Conservation (phyloP, 2,113 vertebrate species). For the Dipodomys merriami region DNA sequence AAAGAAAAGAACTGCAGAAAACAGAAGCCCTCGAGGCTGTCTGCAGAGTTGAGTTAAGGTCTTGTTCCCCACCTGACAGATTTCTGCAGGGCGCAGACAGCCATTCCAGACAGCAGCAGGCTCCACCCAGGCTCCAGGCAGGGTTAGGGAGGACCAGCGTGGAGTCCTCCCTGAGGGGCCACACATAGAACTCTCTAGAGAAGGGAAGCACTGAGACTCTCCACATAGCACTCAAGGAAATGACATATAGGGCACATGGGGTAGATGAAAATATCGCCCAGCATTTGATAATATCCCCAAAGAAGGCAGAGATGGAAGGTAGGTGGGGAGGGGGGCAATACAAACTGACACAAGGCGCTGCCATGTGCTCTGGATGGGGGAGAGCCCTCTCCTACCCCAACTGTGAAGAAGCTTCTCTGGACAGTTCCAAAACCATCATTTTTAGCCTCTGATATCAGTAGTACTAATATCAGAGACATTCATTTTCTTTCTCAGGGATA, state of each 20-base stretch:
- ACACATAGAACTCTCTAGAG: neutral
- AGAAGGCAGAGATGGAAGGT: neutral
- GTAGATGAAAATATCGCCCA: neutral
- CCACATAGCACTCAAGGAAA: constrained; percentile 8
- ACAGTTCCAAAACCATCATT: neutral
- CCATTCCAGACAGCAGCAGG: neutral
- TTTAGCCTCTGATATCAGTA: constrained; percentile 19
- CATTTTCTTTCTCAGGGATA: constrained; percentile 45
- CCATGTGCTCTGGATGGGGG: neutral
- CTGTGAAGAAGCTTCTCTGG: too few relatives aligned
- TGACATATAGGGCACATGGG: constrained; percentile 14
- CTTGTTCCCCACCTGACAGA: neutral
- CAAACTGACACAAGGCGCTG: neutral
- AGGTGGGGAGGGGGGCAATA: rapidly evolving
- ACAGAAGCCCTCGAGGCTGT: constrained; percentile 10
- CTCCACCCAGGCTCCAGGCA: neutral
- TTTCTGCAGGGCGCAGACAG: neutral
- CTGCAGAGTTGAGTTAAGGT: constrained; percentile 14
- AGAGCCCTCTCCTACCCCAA: neutral
- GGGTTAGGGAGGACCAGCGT: neutral
- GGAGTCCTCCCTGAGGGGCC: neutral
- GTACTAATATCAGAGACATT: neutral
- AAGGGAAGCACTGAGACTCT: constrained; percentile 14
- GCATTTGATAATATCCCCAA: constrained; percentile 18
- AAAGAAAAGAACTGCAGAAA: neutral